phyloP scores from a whole-genome alignment of 1,140 invertebrate genomes.

The Microplitis demolitor region DNA sequence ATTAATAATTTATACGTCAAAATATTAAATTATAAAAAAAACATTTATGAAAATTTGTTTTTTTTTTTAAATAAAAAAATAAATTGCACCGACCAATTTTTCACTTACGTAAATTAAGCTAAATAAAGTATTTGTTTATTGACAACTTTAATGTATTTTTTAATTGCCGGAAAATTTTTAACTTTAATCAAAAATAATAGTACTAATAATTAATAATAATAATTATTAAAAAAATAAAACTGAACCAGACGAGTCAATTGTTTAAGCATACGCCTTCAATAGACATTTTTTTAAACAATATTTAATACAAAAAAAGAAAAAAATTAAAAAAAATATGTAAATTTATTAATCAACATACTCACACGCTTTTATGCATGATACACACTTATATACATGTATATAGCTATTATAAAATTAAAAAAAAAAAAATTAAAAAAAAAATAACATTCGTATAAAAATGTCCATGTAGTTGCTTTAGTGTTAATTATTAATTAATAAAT shows the following conservation, averaged over 20 bases:
- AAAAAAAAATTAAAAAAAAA: slow-evolving; percentile 9
- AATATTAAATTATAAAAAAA: background rate
- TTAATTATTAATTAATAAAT: slow-evolving; percentile 1
- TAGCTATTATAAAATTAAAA: background rate
- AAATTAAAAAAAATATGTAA: background rate
- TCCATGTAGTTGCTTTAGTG: slow-evolving; percentile 1
- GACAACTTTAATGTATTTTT: background rate
- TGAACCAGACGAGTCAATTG: slow-evolving; percentile 21
- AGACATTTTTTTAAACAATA: background rate
- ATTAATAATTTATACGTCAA: background rate
- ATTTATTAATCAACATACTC: background rate
- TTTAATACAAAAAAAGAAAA: background rate
- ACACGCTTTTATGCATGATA: background rate
- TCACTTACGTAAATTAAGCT: slow-evolving; percentile 4
- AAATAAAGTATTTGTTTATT: no score
- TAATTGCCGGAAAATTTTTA: slow-evolving; percentile 1
- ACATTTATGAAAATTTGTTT: background rate
- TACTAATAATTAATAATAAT: background rate
- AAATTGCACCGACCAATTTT: slow-evolving; percentile 12
- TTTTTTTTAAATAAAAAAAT: no score
- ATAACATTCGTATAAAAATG: slow-evolving; percentile 9
- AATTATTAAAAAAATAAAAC: background rate
- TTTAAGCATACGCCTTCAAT: slow-evolving; percentile 2
- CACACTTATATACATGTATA: background rate
- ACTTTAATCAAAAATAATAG: background rate